Evolutionary conservation across 2,888 invertebrate genomes (phyloP), one percentile per base, ranked within the genome.

Genomic region (Bombylius discolor): DNA sequence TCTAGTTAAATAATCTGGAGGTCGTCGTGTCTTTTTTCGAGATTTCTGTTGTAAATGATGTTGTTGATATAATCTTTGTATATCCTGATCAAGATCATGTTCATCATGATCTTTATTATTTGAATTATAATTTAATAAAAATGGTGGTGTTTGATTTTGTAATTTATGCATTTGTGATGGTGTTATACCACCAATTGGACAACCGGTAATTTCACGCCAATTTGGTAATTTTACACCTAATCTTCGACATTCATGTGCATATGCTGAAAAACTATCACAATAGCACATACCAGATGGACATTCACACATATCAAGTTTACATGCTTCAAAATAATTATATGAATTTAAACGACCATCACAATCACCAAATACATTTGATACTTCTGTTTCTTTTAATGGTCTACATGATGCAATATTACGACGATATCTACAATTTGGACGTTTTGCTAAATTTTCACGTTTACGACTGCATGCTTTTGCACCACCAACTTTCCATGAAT

Each of bases 401-500:
- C 75, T 75, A 61, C 82, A 82, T 59, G 78, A 67, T 57, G 76
- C 71, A 47, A 75, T 74, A 49, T 78, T 73, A 64, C 74, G 76
- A 56, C 73, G 71, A 49, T 79, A 77, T 62, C 78, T 78, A 53
- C 80, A 77, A 61, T 77, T 76, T 61, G 80, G 74, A 62, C 74
- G 65, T 62, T 69, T 64, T 58, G 70, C 67, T 57, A 75, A 65
- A 59, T 73, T 75, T 64, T 80, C 76, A 62, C 77, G 79, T 50
- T 71, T 70, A 1, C 82, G 77, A 4, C 81, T 79, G 67, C 89
- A 89, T 5, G 84, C 82, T 56, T 82, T 81, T 58, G 81, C 83
- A 0, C 88, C 87, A 1, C 94, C 94, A 3, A 92, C 88, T 53
- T 89, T 82, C 96, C 96, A 97, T 5, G 94, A 91, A 51, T 85